These are phyloP conservation scores for Notodonta dromedarius DNA, from an alignment of 2,888 invertebrate genomes.

Conservation along the genomic window DNA sequence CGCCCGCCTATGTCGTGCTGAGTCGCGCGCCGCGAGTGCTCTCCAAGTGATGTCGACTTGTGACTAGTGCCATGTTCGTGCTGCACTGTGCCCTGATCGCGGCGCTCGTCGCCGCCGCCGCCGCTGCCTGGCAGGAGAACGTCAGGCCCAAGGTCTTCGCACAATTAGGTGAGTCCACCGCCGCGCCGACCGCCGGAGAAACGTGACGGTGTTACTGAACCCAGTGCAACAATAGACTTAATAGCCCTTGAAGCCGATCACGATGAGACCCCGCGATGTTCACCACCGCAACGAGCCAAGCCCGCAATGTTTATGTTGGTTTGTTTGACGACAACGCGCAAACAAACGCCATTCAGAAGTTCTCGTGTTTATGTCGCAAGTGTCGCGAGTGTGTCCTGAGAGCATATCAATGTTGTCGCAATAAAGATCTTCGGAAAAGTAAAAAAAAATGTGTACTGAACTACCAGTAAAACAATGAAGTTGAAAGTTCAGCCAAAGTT, in stretches of 20 bases:
- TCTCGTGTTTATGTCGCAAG: slow-evolving; percentile 66
- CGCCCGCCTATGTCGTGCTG: slow-evolving; percentile 57
- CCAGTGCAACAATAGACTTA: slow-evolving; percentile 65
- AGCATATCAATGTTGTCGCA: slow-evolving; percentile 16
- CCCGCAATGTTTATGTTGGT: slow-evolving; percentile 73
- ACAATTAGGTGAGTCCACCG: slow-evolving; percentile 91
- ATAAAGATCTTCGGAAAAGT: slow-evolving; percentile 37
- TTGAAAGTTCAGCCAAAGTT: neutral
- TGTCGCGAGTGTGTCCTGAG: slow-evolving; percentile 44
- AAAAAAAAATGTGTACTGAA: slow-evolving; percentile 8
- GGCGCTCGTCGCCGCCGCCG: slow-evolving; percentile 82
- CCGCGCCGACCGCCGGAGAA: slow-evolving; percentile 48
- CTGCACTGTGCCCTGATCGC: slow-evolving; percentile 78
- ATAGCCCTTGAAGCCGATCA: slow-evolving; percentile 56
- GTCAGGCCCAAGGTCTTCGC: slow-evolving; percentile 96
- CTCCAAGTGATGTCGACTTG: slow-evolving; percentile 80
- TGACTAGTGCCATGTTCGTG: slow-evolving; percentile 83
- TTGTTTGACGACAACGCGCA: slow-evolving; percentile 74
- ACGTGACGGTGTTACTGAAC: slow-evolving; percentile 63
- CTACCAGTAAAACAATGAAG: neutral
- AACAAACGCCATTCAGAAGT: slow-evolving; percentile 69
- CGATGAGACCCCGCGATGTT: slow-evolving; percentile 52
- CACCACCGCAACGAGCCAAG: slow-evolving; percentile 43
- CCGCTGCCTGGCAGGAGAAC: slow-evolving; percentile 94
- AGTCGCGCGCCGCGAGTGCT: slow-evolving; percentile 70